These are phyloP conservation scores for Sisor rabdophorus DNA, from an alignment of 2,113 vertebrate genomes.

Conservation along the genomic window DNA sequence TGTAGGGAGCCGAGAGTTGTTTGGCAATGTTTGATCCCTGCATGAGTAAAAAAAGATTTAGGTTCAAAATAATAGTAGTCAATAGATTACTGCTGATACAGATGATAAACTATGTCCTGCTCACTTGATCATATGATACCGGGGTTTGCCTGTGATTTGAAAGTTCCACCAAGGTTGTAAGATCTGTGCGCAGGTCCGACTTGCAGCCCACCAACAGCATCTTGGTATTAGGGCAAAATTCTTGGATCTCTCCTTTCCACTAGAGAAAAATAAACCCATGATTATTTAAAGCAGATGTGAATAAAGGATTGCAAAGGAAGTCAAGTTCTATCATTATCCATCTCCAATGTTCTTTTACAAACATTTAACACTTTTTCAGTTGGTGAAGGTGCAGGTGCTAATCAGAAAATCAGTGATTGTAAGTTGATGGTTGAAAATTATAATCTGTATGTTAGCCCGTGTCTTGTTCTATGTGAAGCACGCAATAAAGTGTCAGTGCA, in stretches of 20 bases:
- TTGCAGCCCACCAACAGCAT: conserved; percentile 89
- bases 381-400: too few species aligned
- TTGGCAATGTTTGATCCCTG: conserved; percentile 89
- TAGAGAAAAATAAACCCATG: conserved; percentile 41
- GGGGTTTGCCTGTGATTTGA: conserved; percentile 78
- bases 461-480: neutral
- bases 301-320: neutral
- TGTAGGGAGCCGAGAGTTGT: conserved; percentile 85
- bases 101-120: conserved; percentile 20
- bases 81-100: neutral
- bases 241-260: conserved; percentile 91
- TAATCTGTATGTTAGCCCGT: too few species aligned
- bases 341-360: neutral
- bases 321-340: neutral
- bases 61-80: too few species aligned
- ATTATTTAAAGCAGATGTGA: neutral
- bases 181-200: conserved; percentile 85
- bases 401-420: too few species aligned
- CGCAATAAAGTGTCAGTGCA: conserved; percentile 9
- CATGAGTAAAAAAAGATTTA: conserved; percentile 13
- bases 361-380: neutral
- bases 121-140: conserved; percentile 86
- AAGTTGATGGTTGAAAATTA: too few species aligned
- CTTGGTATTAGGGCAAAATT: conserved; percentile 89
- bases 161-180: conserved; percentile 81